Evolutionary conservation across 92 coral and sea anemone species (phyloP), one percentile per base, ranked within the genome.

Genomic region (Palythoa grandiflora): DNA sequence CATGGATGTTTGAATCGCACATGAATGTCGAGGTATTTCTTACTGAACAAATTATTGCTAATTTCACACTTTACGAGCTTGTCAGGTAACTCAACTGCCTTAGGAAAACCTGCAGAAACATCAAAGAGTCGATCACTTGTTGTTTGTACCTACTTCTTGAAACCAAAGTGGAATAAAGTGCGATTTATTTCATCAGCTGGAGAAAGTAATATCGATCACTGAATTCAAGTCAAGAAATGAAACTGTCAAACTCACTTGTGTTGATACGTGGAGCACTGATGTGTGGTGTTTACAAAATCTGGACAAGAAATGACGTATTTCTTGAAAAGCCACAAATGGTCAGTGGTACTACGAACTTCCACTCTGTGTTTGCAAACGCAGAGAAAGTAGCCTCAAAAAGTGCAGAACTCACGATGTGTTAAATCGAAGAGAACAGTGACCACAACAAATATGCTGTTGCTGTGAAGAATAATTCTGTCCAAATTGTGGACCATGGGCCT

Each of bases 1-100:
- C 7, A 12, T 15, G 88, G 85, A 84, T 93, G 93, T 54, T 93
- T 93, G 55, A 83, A 93, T 59, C 60, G 88, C 85, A 85, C 84
- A 71, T 85, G 92, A 60, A 9, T 80, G 7, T 88, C 90, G 65
- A 93, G 87, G 68, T 93, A 80, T 20, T 93, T 74, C 20, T 83
- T 14, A 1, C 80, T 12, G 84, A 90, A 92, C 57, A 66, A 40
- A 28, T 87, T 68, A 1, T 77, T 6, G 71, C 92, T 89, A 71
- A 66, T 19, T 40, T 87, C 70, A 70, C 93, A 92, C 44, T 87
- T 78, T 13, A 90, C 77, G 28, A 83, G 28, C 79, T 79, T 87
- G 73, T 81, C 65, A 5, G 90, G 70, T 37, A 92, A 20, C 50
- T 75, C 17, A 1, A 87, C 91, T 20, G 83, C 39, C 83, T 76